Evolutionary conservation across 1,140 invertebrate species (phyloP).

Genomic region (Hycleus cichorii): DNA sequence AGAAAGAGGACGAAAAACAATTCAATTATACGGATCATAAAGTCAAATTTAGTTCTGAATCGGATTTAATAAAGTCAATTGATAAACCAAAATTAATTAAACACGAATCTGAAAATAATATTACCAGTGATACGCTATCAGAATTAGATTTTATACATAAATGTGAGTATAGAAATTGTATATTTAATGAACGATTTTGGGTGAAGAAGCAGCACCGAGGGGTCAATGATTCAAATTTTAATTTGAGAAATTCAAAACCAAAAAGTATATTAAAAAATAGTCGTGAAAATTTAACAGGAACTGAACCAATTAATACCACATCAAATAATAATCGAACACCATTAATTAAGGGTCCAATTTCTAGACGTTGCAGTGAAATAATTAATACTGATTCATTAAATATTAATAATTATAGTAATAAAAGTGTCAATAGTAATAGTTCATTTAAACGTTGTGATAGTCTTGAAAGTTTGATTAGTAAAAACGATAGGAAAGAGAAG

Average conservation of each 20-base stretch:
- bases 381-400: constrained; percentile 14
- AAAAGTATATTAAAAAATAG: constrained; percentile 34
- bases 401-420: no score
- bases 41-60: constrained; percentile 29
- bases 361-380: constrained; percentile 32
- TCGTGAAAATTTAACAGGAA: constrained; percentile 24
- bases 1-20: background rate
- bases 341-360: constrained; percentile 12
- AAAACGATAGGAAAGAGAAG: constrained; percentile 19
- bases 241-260: constrained; percentile 16
- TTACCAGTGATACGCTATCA: constrained; percentile 13
- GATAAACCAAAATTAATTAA: constrained; percentile 1
- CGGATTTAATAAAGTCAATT: no score
- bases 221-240: constrained; percentile 22
- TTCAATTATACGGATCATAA: background rate
- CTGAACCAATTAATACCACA: constrained; percentile 19
- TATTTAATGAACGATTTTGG: constrained; percentile 37
- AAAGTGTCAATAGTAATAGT: constrained; percentile 24
- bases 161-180: constrained; percentile 39
- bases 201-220: constrained; percentile 10
- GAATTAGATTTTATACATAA: constrained; percentile 34
- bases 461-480: constrained; percentile 30
- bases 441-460: constrained; percentile 35
- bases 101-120: constrained; percentile 28
- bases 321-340: constrained; percentile 16